Conservation (phyloP, 2,888 invertebrate genomes). For the Chironomus tentans region DNA sequence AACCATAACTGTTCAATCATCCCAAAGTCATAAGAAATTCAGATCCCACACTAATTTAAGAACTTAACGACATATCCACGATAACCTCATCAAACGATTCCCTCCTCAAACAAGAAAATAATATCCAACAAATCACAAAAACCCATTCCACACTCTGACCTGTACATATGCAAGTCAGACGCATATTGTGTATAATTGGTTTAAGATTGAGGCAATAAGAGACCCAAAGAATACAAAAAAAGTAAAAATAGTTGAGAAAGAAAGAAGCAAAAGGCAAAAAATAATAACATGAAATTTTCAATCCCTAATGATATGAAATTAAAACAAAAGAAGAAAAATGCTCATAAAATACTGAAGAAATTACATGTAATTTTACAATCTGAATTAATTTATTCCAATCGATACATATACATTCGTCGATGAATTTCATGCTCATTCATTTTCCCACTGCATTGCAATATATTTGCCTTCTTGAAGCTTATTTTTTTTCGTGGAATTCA, state of each 20-base stretch:
- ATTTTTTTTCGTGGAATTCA: constrained; percentile 19
- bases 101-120: background rate
- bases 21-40: too few relatives aligned
- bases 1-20: too few relatives aligned
- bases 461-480: background rate
- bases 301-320: constrained; percentile 25
- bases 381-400: constrained; percentile 27
- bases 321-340: constrained; percentile 23
- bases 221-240: background rate
- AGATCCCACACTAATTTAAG: too few relatives aligned
- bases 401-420: background rate
- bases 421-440: background rate
- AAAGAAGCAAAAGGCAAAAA: background rate
- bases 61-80: too few relatives aligned
- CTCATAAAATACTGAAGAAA: constrained; percentile 24
- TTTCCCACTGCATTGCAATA: background rate
- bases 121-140: background rate
- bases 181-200: background rate
- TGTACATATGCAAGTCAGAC: background rate
- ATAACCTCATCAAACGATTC: too few relatives aligned
- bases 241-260: background rate
- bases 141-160: background rate
- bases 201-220: background rate
- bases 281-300: constrained; percentile 27
- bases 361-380: constrained; percentile 27